phyloP scores from a whole-genome alignment of 1,140 invertebrate genomes.

The Thalassaphorura encarpata region DNA sequence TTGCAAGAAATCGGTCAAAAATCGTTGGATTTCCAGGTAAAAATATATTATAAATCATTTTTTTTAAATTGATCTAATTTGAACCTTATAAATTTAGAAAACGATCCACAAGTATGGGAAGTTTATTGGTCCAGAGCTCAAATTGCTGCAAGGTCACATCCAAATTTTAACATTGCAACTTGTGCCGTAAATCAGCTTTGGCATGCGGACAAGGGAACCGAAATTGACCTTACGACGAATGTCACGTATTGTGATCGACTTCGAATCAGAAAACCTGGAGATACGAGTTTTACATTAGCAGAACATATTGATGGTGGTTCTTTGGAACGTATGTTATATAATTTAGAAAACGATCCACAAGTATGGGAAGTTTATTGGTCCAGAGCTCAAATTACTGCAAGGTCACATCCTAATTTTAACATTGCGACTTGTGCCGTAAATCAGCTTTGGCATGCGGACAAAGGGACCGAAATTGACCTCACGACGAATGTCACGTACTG shows the following conservation, averaged over 20 bases:
- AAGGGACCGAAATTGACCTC: conserved; percentile 5
- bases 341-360: conserved; percentile 12
- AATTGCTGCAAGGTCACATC: not conserved
- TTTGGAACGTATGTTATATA: conserved; percentile 6
- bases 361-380: conserved; percentile 21
- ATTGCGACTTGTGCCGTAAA: conserved; percentile 1
- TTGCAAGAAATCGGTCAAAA: not conserved
- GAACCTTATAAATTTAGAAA: not conserved
- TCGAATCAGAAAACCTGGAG: conserved; percentile 6
- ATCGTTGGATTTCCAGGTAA: conserved; percentile 16
- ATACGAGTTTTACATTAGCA: not conserved
- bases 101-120: conserved; percentile 19
- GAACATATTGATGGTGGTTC: conserved; percentile 17
- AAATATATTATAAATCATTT: not conserved
- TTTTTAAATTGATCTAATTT: not conserved
- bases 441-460: not conserved
- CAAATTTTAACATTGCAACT: conserved; percentile 2
- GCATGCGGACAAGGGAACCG: not conserved
- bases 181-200: conserved; percentile 5
- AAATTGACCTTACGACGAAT: conserved; percentile 7
- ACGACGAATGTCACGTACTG: conserved; percentile 7
- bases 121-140: conserved; percentile 14
- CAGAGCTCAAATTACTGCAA: not conserved
- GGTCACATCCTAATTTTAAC: conserved; percentile 1
- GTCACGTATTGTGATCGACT: conserved; percentile 14